Evolutionary conservation across 2,888 invertebrate genomes (phyloP).

Genomic region (Dichetophora obliterata): DNA sequence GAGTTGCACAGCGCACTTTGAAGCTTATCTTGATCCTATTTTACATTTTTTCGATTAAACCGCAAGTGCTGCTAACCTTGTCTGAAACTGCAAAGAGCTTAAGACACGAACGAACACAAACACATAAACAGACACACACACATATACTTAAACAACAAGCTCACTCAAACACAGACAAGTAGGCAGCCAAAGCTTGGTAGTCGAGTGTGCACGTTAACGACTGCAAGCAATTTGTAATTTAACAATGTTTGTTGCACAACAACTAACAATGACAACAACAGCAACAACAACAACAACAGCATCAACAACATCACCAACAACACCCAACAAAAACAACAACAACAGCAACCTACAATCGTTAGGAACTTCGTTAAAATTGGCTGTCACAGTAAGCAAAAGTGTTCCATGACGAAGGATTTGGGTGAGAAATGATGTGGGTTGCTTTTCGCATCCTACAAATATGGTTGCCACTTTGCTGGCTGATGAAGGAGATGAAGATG

Average conservation of each 20-base stretch:
- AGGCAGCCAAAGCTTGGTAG: background rate
- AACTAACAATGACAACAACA: background rate
- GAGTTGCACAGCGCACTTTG: background rate
- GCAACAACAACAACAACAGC: background rate
- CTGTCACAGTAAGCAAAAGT: background rate
- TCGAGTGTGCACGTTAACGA: slow-evolving; percentile 13
- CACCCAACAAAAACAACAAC: background rate
- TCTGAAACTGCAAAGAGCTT: background rate
- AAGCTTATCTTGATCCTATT: slow-evolving; percentile 20
- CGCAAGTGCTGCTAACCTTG: slow-evolving; percentile 19
- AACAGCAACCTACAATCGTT: background rate
- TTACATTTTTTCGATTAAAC: slow-evolving; percentile 20
- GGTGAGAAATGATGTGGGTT: background rate
- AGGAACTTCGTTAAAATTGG: slow-evolving; percentile 10
- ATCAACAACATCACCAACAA: background rate
- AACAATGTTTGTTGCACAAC: slow-evolving; percentile 16
- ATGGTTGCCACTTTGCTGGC: background rate
- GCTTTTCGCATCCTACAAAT: background rate
- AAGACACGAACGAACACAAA: background rate
- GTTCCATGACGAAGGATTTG: background rate
- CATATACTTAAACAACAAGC: background rate
- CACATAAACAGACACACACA: background rate
- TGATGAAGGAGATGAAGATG: background rate
- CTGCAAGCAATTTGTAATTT: slow-evolving; percentile 30
- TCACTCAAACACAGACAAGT: background rate